Percentiles rank a stretch among this genome's conserved stretches.
These are phyloP conservation scores for Drosophila fulvimacula DNA, from an alignment of 2,888 invertebrate species.

Conservation along the genomic window DNA sequence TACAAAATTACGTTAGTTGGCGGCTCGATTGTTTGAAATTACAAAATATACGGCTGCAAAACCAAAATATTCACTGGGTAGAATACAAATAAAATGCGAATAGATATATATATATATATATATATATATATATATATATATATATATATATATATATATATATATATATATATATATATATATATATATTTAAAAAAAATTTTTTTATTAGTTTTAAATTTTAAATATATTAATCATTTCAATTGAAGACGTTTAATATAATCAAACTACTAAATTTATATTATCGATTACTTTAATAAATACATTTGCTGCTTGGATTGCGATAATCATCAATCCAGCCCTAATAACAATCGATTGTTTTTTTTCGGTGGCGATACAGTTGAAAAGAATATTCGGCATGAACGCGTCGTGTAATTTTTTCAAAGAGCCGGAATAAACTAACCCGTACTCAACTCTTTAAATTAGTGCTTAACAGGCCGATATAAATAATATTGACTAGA, in stretches of 20 bases:
- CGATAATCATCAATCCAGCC: neutral
- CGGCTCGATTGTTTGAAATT: neutral
- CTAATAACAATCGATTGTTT: conserved; percentile 23
- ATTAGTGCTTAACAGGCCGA: conserved; percentile 9
- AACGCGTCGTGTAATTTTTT: conserved; percentile 46
- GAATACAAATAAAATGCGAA: neutral
- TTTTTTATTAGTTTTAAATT: too few species aligned
- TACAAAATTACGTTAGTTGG: neutral
- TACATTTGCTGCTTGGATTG: neutral
- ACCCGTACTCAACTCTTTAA: conserved; percentile 14
- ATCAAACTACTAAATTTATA: neutral
- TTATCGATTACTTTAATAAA: neutral
- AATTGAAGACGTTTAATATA: neutral
- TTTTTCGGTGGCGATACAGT: conserved; percentile 36
- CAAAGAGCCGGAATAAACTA: conserved; percentile 22
- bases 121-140: too few species aligned
- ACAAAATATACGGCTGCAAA: neutral
- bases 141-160: too few species aligned
- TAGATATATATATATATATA: neutral
- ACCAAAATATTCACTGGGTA: neutral
- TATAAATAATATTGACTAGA: neutral
- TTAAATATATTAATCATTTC: neutral
- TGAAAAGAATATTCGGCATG: conserved; percentile 43
- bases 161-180: too few species aligned
- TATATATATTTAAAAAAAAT: too few species aligned